Evolutionary conservation across 1,140 invertebrate genomes (phyloP).

Genomic region (Drosophila tristis): DNA sequence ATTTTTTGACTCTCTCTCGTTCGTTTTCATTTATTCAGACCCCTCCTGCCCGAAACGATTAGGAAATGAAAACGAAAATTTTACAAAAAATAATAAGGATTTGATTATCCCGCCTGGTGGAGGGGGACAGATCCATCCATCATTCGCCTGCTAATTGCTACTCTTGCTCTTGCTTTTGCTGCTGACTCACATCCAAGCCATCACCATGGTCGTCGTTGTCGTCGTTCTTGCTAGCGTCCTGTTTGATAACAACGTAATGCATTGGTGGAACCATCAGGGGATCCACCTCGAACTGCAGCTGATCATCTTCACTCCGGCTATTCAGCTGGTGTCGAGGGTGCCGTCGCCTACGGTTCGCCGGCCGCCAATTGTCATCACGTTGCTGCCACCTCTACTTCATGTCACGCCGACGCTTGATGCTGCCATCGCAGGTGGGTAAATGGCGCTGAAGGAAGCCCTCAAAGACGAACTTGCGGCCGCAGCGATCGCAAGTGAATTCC

Average conservation of each 20-base stretch:
- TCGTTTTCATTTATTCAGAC: no score
- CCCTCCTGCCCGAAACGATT: no score
- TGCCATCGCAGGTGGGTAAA: slow-evolving; percentile 78
- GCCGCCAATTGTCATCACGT: slow-evolving; percentile 60
- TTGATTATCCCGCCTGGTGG: no score
- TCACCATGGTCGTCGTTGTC: no score
- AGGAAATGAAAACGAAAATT: no score
- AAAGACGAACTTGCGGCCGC: slow-evolving; percentile 81
- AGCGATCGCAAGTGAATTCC: slow-evolving; percentile 77
- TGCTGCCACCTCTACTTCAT: slow-evolving; percentile 77
- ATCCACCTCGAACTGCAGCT: slow-evolving; percentile 2
- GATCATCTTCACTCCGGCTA: background rate
- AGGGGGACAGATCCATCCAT: no score
- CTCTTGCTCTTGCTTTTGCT: no score
- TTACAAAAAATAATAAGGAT: no score
- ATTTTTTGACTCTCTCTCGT: no score
- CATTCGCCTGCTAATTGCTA: no score
- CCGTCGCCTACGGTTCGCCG: background rate
- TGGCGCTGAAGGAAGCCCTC: slow-evolving; percentile 81
- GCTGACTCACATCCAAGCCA: no score
- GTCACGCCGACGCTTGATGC: slow-evolving; percentile 78
- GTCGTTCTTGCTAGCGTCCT: slow-evolving; percentile 7
- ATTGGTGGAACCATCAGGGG: slow-evolving; percentile 24
- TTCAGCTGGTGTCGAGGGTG: no score
- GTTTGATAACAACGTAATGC: slow-evolving; percentile 71